Percentiles rank a stretch among this genome's conserved stretches.
These are phyloP conservation scores for Ianthella basta DNA, from an alignment of 37 sponge, comb jelly and placozoan species.

Conservation along the genomic window DNA sequence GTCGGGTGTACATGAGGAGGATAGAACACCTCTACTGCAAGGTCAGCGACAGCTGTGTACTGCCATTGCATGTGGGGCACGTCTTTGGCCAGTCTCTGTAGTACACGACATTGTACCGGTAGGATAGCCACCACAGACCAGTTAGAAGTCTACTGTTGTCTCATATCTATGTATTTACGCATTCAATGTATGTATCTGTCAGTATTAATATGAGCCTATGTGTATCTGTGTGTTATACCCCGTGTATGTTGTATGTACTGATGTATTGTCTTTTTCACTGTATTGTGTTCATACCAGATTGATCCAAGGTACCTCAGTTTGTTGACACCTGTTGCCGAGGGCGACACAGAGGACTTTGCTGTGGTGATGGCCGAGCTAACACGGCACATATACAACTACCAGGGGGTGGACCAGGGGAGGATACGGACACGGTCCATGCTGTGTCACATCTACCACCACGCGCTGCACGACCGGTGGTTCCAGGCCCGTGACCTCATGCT, in stretches of 20 bases:
- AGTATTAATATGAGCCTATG: too few species aligned
- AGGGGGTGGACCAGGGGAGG: conserved; percentile 42
- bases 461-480: conserved; percentile 90
- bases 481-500: conserved; percentile 94
- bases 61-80: too few species aligned
- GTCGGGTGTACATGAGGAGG: conserved; percentile 79
- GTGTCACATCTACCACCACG: conserved; percentile 95
- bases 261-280: not conserved
- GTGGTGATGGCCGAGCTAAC: conserved; percentile 56
- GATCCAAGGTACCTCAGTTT: too few species aligned
- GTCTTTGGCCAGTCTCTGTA: too few species aligned
- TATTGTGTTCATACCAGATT: not conserved
- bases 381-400: conserved; percentile 74
- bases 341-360: conserved; percentile 28
- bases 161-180: too few species aligned
- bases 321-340: too few species aligned
- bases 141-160: too few species aligned
- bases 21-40: conserved; percentile 98
- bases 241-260: too few species aligned
- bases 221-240: too few species aligned
- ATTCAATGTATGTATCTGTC: too few species aligned
- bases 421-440: conserved; percentile 90
- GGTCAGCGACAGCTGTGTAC: conserved; percentile 36
- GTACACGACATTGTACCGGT: too few species aligned
- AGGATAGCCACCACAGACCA: too few species aligned